phyloP scores from a whole-genome alignment of 2,888 invertebrate genomes.

The Heterodera filipjevi region DNA sequence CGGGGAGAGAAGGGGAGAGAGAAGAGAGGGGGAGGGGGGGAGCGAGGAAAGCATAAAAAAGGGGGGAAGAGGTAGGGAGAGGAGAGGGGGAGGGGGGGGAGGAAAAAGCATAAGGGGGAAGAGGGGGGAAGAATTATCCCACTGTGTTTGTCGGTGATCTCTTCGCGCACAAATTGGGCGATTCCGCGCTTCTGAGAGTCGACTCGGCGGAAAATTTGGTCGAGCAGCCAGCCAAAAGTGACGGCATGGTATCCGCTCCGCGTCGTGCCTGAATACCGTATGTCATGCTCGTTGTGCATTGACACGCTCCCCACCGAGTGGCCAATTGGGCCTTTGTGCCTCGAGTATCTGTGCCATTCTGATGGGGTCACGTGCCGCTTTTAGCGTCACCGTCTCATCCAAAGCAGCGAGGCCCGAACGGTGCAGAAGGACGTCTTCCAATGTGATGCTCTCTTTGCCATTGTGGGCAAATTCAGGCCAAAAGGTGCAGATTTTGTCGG shows the following conservation, averaged over 20 bases:
- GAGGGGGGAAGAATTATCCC: too few species aligned
- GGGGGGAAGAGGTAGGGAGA: too few species aligned
- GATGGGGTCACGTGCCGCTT: conserved; percentile 61
- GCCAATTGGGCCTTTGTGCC: conserved; percentile 61
- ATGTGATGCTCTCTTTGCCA: conserved; percentile 67
- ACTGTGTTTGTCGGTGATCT: conserved; percentile 58
- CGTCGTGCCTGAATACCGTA: conserved; percentile 40
- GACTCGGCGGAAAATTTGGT: conserved; percentile 65
- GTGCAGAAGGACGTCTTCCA: conserved; percentile 63
- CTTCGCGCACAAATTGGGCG: conserved; percentile 65
- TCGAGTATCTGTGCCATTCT: conserved; percentile 64
- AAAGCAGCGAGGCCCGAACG: conserved; percentile 65
- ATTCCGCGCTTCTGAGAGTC: conserved; percentile 66
- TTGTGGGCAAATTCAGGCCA: conserved; percentile 69
- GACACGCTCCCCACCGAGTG: conserved; percentile 50
- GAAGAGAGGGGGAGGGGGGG: too few species aligned
- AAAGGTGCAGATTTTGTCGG: conserved; percentile 64
- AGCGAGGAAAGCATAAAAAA: too few species aligned
- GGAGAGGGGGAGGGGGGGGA: too few species aligned
- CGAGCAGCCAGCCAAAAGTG: conserved; percentile 67
- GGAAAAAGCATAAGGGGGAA: neutral
- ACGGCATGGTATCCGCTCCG: conserved; percentile 67
- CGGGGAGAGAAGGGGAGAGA: too few species aligned
- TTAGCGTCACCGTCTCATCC: conserved; percentile 61
- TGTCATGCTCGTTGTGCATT: conserved; percentile 55